Conservation (phyloP, 2,888 invertebrate genomes). For the Stenodera caucasica region DNA sequence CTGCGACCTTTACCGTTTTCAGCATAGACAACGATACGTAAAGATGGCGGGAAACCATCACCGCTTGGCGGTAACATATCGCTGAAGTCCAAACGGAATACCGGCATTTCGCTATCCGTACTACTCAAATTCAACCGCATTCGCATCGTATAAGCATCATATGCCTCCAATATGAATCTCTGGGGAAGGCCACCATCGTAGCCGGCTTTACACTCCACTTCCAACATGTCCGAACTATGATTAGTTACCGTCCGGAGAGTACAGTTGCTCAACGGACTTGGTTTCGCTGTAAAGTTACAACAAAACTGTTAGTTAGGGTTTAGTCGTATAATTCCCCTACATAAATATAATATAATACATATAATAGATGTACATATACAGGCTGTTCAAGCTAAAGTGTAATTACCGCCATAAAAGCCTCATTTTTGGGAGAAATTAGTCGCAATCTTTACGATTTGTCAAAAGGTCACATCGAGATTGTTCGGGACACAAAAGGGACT, state of each 20-base stretch:
- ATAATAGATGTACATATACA: neutral
- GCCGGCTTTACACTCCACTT: conserved; percentile 83
- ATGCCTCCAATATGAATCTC: conserved; percentile 79
- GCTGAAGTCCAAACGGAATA: conserved; percentile 66
- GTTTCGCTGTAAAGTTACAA: conserved; percentile 64
- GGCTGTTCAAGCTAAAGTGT: too few species aligned
- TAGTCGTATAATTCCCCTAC: conserved; percentile 8
- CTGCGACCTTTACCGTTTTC: conserved; percentile 84
- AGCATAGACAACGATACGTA: conserved; percentile 79
- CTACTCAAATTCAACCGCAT: conserved; percentile 72
- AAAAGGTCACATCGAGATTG: too few species aligned
- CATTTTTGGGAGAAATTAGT: too few species aligned
- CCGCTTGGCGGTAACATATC: conserved; percentile 62
- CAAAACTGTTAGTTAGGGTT: conserved; percentile 10
- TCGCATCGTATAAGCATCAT: conserved; percentile 72
- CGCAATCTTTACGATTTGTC: too few species aligned
- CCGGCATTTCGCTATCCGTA: conserved; percentile 60
- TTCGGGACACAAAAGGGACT: too few species aligned
- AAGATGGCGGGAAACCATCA: conserved; percentile 60
- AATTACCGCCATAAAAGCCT: too few species aligned
- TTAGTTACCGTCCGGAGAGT: conserved; percentile 72
- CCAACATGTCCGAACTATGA: conserved; percentile 63
- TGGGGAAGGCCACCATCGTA: conserved; percentile 90
- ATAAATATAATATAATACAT: neutral
- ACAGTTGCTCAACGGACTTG: conserved; percentile 82